Conservation (phyloP, 2,888 invertebrate genomes). For the Cryptus armator region DNA sequence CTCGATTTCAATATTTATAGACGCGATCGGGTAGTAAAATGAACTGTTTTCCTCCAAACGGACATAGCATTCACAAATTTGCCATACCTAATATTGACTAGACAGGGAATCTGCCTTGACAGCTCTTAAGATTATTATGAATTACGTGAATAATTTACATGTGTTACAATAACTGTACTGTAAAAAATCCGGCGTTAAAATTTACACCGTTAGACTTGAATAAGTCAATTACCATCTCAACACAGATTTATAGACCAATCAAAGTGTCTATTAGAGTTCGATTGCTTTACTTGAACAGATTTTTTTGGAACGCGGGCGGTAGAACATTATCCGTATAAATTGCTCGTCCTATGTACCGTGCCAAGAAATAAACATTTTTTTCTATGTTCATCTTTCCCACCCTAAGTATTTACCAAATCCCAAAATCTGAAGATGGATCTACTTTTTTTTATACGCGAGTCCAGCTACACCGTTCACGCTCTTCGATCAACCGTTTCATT, state of each 20-base stretch:
- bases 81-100: constrained; percentile 84
- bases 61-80: constrained; percentile 77
- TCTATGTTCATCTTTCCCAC: neutral
- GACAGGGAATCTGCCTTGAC: constrained; percentile 81
- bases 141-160: constrained; percentile 55
- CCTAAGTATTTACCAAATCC: neutral
- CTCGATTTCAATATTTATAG: constrained; percentile 15
- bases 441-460: neutral
- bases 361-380: constrained; percentile 9
- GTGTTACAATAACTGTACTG: constrained; percentile 41
- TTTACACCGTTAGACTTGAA: neutral
- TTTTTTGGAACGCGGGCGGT: neutral
- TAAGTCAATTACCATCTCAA: neutral
- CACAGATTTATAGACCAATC: neutral
- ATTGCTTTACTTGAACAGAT: neutral
- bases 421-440: neutral
- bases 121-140: constrained; percentile 62
- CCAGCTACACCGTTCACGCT: neutral
- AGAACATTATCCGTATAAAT: constrained; percentile 27
- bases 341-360: constrained; percentile 40
- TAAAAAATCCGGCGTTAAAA: neutral
- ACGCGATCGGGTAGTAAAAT: constrained; percentile 1
- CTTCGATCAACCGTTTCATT: constrained; percentile 39
- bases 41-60: constrained; percentile 25
- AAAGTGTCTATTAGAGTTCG: neutral